These are phyloP conservation scores for Chesias legatella DNA, from an alignment of 2,888 invertebrate genomes.

Conservation along the genomic window DNA sequence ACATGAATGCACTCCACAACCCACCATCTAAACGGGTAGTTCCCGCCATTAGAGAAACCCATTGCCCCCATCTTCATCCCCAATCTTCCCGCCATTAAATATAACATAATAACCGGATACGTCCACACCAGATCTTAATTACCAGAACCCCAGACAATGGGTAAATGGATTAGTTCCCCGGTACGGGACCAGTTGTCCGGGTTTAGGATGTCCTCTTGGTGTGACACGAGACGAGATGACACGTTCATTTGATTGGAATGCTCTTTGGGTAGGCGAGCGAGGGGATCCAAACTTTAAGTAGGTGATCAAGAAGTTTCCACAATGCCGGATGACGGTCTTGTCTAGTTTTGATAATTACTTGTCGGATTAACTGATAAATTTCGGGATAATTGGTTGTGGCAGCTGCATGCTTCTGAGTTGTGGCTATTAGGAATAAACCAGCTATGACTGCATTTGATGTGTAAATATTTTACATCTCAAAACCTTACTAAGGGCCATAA, in stretches of 20 bases:
- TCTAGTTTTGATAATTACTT: conserved; percentile 3
- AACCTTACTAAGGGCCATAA: too few relatives aligned
- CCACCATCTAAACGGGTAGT: too few relatives aligned
- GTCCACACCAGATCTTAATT: conserved; percentile 21
- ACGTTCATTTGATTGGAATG: conserved; percentile 29
- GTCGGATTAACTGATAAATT: conserved; percentile 10
- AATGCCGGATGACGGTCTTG: conserved; percentile 5
- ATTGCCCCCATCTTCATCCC: too few relatives aligned
- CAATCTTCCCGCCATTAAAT: conserved; percentile 8
- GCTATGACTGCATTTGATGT: too few relatives aligned
- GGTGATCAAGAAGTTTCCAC: conserved; percentile 15
- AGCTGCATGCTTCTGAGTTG: too few relatives aligned
- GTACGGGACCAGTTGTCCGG: conserved; percentile 5
- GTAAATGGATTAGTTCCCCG: conserved; percentile 27
- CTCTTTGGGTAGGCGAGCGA: conserved; percentile 17
- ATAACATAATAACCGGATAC: conserved; percentile 12
- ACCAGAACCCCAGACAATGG: conserved; percentile 27
- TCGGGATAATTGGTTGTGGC: conserved; percentile 1
- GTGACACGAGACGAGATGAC: conserved; percentile 20
- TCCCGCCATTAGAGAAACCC: too few relatives aligned
- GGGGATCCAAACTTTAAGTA: conserved; percentile 9
- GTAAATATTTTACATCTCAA: too few relatives aligned
- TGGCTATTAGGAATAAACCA: too few relatives aligned
- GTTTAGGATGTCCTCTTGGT: conserved; percentile 15
- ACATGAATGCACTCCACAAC: too few relatives aligned